Conservation (phyloP, 1,140 invertebrate genomes). For the Drosophila tropicalis region DNA sequence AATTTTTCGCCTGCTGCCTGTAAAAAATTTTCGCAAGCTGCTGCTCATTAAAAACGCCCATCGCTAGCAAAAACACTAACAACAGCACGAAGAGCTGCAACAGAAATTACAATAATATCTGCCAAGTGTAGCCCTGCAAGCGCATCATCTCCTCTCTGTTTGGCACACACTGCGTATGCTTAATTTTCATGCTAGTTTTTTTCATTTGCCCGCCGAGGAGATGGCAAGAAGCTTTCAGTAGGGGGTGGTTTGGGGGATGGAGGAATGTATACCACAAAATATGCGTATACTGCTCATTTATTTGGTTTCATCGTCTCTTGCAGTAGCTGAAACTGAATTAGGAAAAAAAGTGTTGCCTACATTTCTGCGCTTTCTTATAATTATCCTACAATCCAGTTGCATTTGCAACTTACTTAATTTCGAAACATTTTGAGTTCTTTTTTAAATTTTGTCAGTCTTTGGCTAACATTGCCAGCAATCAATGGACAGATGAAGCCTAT, state of each 20-base stretch:
- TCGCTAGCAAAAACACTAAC: constrained; percentile 33
- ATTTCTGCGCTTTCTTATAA: constrained; percentile 38
- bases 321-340: constrained; percentile 16
- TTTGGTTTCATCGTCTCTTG: constrained; percentile 41
- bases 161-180: constrained; percentile 65
- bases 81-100: constrained; percentile 3
- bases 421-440: too few species aligned
- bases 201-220: constrained; percentile 30
- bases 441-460: too few species aligned
- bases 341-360: constrained; percentile 40
- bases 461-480: too few species aligned
- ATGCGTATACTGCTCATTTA: constrained; percentile 76
- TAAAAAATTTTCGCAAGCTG: constrained; percentile 21
- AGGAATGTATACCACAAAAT: constrained; percentile 38
- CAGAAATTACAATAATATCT: constrained; percentile 16
- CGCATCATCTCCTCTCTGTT: background rate
- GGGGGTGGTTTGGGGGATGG: background rate
- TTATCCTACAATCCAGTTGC: constrained; percentile 3
- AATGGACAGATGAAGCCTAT: too few species aligned
- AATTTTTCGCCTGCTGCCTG: constrained; percentile 38
- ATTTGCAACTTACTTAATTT: too few species aligned
- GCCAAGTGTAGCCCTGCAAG: constrained; percentile 25
- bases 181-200: constrained; percentile 69
- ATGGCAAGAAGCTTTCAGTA: constrained; percentile 19
- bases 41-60: constrained; percentile 71